phyloP scores from a whole-genome alignment of 2,888 invertebrate species.

The Uloborus plumipes region DNA sequence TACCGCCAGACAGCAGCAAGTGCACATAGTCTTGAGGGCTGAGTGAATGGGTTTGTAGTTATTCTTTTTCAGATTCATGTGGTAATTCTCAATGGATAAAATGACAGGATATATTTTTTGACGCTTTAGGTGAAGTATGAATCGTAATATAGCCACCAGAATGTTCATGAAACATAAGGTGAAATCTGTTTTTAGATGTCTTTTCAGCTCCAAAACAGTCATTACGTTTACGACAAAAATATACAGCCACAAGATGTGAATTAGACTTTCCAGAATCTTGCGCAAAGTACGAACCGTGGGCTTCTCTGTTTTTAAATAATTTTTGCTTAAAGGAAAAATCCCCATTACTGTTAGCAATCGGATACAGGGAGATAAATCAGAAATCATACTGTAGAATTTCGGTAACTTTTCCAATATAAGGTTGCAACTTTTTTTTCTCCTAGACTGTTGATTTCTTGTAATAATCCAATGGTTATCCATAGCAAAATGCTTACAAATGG shows the following conservation, averaged over 20 bases:
- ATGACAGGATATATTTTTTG: conserved; percentile 10
- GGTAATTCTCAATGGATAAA: conserved; percentile 24
- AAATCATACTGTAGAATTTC: not conserved
- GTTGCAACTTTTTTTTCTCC: not conserved
- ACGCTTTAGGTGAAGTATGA: conserved; percentile 19
- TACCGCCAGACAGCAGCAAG: not conserved
- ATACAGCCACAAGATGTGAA: conserved; percentile 33
- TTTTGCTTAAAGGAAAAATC: conserved; percentile 9
- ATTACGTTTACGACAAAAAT: conserved; percentile 17
- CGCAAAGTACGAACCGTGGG: not conserved
- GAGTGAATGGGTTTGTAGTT: conserved; percentile 16
- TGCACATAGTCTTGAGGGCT: not conserved
- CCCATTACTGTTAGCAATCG: conserved; percentile 32
- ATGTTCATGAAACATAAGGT: conserved; percentile 36
- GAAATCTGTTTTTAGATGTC: conserved; percentile 16
- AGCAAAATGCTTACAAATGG: too few relatives aligned
- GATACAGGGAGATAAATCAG: conserved; percentile 36
- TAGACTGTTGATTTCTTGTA: too few relatives aligned
- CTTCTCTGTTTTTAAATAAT: not conserved
- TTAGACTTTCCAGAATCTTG: not conserved
- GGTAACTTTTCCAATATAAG: not conserved
- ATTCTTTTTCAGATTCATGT: not conserved
- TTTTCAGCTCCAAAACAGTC: conserved; percentile 10
- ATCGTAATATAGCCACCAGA: conserved; percentile 31
- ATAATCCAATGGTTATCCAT: too few relatives aligned